Conservation (phyloP, 2,888 invertebrate species). For the Odontocolon sp. region DNA sequence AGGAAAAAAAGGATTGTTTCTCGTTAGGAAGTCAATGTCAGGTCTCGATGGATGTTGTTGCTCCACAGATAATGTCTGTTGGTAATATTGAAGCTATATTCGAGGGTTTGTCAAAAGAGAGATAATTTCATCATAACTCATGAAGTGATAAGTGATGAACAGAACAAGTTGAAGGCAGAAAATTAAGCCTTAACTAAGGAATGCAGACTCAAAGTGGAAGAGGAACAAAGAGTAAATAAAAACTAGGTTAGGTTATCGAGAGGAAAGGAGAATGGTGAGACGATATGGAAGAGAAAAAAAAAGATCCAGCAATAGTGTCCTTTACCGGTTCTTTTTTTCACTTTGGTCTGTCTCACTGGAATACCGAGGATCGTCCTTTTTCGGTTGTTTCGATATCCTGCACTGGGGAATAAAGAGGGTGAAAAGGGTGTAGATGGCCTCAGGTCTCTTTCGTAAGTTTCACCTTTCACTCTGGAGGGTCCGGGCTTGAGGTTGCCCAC, state of each 20-base stretch:
- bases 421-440: not conserved
- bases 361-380: not conserved
- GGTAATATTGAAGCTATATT: no score
- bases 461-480: constrained; percentile 1
- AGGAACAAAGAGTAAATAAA: not conserved
- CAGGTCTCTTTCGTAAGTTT: constrained; percentile 3
- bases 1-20: no score
- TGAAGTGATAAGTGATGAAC: no score
- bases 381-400: not conserved
- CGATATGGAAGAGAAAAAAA: not conserved
- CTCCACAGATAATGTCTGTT: no score
- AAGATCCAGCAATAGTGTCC: no score
- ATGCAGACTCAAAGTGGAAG: not conserved
- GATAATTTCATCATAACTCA: no score
- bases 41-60: no score
- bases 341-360: not conserved
- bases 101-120: no score
- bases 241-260: not conserved
- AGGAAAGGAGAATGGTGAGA: not conserved
- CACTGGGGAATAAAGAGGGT: not conserved
- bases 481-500: constrained; percentile 6
- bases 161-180: no score
- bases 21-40: no score
- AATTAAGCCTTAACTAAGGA: not conserved
- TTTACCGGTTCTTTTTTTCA: no score